Percentiles rank a stretch among this genome's conserved stretches.
Evolutionary conservation across 2,113 vertebrate genomes (phyloP).

Genomic region (Nematolebias whitei): DNA sequence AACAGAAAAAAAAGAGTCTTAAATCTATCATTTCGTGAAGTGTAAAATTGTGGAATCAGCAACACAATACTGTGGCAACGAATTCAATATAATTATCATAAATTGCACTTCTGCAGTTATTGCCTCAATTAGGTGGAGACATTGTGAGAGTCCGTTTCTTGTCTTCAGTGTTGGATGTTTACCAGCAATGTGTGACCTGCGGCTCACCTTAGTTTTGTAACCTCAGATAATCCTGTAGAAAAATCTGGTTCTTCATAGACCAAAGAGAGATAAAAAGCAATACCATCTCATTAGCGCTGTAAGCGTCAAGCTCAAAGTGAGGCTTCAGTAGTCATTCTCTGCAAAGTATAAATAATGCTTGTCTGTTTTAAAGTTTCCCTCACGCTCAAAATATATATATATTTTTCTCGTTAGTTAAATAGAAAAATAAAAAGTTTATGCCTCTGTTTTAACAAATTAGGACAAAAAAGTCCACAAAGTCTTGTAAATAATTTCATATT

Average conservation of each 20-base stretch:
- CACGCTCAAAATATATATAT: neutral
- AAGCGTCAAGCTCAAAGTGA: slow-evolving; percentile 10
- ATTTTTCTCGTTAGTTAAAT: neutral
- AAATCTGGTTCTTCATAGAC: neutral
- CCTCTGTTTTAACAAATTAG: neutral
- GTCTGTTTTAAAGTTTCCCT: neutral
- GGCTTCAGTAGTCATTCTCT: slow-evolving; percentile 3
- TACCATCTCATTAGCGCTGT: slow-evolving; percentile 32
- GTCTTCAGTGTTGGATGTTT: neutral
- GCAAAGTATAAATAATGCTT: slow-evolving; percentile 23
- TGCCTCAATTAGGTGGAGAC: neutral
- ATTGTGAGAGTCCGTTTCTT: neutral
- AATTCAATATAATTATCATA: neutral
- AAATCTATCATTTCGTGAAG: neutral
- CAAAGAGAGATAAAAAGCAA: slow-evolving; percentile 6
- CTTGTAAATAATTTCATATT: neutral
- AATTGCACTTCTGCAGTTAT: neutral
- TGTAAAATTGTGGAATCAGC: neutral
- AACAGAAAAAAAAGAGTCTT: neutral
- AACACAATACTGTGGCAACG: too few relatives aligned
- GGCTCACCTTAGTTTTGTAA: neutral
- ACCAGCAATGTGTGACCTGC: neutral
- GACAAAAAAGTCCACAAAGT: neutral
- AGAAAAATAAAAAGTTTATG: too few relatives aligned
- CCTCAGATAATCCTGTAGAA: slow-evolving; percentile 9